Evolutionary conservation across 2,113 vertebrate species (phyloP), one percentile per base, ranked within the genome.

Genomic region (Agapornis roseicollis): DNA sequence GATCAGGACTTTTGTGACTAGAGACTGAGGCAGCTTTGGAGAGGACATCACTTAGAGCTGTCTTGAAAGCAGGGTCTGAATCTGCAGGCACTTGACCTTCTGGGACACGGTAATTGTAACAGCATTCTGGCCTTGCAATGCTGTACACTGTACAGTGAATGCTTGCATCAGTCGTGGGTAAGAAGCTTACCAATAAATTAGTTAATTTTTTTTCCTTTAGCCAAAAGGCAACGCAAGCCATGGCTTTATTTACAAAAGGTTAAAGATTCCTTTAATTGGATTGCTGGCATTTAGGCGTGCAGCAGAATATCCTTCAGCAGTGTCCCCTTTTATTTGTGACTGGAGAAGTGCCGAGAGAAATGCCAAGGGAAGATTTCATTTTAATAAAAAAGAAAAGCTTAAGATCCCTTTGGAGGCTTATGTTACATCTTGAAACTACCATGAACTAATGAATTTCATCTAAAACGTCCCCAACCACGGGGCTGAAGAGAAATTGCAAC

Each of bases 191-290:
- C 80, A 85, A 93, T 95, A 97, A 96, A 96, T 94, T 69, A 82
- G 91, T 71, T 97, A 19, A 39, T 94, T 94, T 94, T 90, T 92
- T 85, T 92, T 49, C 83, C 69, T 55, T 86, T 73, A 86, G 85
- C 63, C 80, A 95, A 96, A 95, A 96, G 89, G 88, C 92, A 92
- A 73, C 17, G 73, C 47, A 31, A 90, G 95, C 63, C 78, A 91
- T 31, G 79, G 94, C 94, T 97, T 97, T 98, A 97, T 97, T 97
- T 97, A 98, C 96, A 97, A 98, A 97, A 98, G 97, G 96, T 97
- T 97, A 98, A 98, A 96, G 85, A 95, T 95, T 85, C 78, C 94
- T 96, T 95, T 98, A 98, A 98, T 98, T 97, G 97, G 97, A 97
- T 96, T 93, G 96, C 95, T 97, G 98, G 97, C 97, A 97, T 98